phyloP scores from a whole-genome alignment of 2,113 vertebrate species.

The Arizona elegans region DNA sequence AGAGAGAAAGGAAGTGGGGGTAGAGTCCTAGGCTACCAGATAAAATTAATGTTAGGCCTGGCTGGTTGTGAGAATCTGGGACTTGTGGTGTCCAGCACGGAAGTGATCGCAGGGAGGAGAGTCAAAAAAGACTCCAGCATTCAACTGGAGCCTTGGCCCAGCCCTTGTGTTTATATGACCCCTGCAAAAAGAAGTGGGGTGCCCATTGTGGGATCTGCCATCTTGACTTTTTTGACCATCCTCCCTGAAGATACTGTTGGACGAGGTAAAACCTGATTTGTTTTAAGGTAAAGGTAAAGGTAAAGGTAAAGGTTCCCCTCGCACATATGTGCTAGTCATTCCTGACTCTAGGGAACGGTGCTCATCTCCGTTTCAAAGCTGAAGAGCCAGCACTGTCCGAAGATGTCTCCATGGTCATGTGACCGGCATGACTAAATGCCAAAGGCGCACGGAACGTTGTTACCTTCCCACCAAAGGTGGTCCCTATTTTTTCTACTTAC shows the following conservation, averaged over 20 bases:
- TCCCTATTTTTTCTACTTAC: too few species aligned
- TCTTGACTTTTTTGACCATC: background rate
- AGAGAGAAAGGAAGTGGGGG: fast-evolving
- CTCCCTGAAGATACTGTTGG: background rate
- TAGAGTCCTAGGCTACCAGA: background rate
- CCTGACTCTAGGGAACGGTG: too few species aligned
- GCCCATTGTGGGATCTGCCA: background rate
- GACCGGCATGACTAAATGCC: too few species aligned
- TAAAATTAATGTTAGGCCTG: background rate
- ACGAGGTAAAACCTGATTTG: background rate
- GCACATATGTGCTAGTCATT: too few species aligned
- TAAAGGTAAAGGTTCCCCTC: too few species aligned
- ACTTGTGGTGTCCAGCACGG: background rate
- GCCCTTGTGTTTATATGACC: background rate
- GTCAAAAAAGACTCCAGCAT: background rate
- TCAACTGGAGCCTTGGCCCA: background rate
- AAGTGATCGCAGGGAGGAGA: background rate
- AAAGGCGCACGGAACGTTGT: too few species aligned
- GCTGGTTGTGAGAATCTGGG: background rate
- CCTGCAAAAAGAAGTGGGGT: background rate
- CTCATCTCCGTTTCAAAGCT: too few species aligned
- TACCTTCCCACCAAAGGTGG: too few species aligned
- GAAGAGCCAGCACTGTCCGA: too few species aligned
- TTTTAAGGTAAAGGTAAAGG: background rate
- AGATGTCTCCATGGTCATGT: too few species aligned